Evolutionary conservation across 2,888 invertebrate genomes (phyloP).

Genomic region (Plagodis pulveraria): DNA sequence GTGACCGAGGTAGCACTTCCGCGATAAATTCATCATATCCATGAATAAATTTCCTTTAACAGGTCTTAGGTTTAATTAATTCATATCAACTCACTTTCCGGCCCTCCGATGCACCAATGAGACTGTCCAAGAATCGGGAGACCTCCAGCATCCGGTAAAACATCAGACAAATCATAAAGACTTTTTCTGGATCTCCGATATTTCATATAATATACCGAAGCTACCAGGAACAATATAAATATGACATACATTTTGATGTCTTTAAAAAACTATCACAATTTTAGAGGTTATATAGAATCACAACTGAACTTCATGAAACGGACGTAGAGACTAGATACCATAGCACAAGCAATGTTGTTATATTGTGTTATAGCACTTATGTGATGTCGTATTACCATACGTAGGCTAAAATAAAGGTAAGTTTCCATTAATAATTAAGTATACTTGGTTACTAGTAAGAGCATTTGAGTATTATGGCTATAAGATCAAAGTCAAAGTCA

Average conservation of each 20-base stretch:
- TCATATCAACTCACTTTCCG: constrained; percentile 60
- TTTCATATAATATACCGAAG: constrained; percentile 55
- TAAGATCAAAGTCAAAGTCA: too few species aligned
- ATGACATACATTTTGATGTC: constrained; percentile 54
- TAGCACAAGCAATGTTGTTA: constrained; percentile 8
- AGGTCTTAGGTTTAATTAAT: too few species aligned
- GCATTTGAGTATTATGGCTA: too few species aligned
- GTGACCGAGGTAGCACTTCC: too few species aligned
- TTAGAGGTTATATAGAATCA: not conserved
- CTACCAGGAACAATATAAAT: constrained; percentile 46
- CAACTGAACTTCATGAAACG: constrained; percentile 10
- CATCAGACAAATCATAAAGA: constrained; percentile 58
- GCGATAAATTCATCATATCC: too few species aligned
- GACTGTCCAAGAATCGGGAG: constrained; percentile 67
- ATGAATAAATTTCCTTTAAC: too few species aligned
- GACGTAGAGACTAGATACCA: constrained; percentile 4
- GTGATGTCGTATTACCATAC: constrained; percentile 4
- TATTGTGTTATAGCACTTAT: constrained; percentile 7
- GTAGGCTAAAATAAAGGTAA: not conserved
- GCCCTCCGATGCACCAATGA: constrained; percentile 70
- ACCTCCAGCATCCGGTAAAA: constrained; percentile 51
- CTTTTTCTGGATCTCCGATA: constrained; percentile 56
- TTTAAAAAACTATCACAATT: not conserved
- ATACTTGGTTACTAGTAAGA: too few species aligned
- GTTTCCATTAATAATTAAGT: not conserved